Evolutionary conservation across 2,888 invertebrate genomes (phyloP), one percentile per base, ranked within the genome.

Genomic region (Trisateles emortualis): DNA sequence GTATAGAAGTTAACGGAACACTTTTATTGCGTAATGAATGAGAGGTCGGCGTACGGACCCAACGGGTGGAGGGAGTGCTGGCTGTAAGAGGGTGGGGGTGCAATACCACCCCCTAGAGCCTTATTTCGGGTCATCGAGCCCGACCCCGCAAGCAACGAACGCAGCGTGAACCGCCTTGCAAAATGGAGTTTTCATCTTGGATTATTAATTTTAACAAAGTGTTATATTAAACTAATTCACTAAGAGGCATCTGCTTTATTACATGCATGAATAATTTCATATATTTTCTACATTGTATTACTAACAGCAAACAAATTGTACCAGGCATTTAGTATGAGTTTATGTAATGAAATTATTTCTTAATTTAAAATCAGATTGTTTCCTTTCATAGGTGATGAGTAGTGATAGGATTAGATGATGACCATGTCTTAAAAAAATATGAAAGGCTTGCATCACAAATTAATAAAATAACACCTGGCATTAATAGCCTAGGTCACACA

Each of bases 81-180:
- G 61, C 61, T 64, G 65, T 70, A 66, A 66, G 63, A 69, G 74
- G 72, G 74, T 76, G 79, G 79, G 83, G 74, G 81, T 83, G 88
- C 86, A 83, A 83, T 84, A 82, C 80, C 83, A 76, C 82, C 86
- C 84, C 83, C 83, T 68, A 71, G 83, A 86, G 87, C 90, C 88
- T 91, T 90, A 92, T 91, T 92, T 91, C 89, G 92, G 91, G 90
- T 91, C 92, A 90, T 90, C 90, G 92, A 88, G 92, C 90, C 83
- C 87, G 84, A 81, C 82, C 82, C 76, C 84, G 77, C 86, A 79
- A 77, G 80, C 78, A 77, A 70, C 78, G 79, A 86, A 88, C 87
- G 88, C 86, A 86, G 84, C 76, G 68, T 78, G 82, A 84, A 83
- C 80, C 84, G 82, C 86, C 89, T 86, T 82, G 84, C 83, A 86